Evolutionary conservation across 2,797 vertebrate species (phyloP), one percentile per base, ranked within the genome.

Genomic region (Rhyacichthys aspro): DNA sequence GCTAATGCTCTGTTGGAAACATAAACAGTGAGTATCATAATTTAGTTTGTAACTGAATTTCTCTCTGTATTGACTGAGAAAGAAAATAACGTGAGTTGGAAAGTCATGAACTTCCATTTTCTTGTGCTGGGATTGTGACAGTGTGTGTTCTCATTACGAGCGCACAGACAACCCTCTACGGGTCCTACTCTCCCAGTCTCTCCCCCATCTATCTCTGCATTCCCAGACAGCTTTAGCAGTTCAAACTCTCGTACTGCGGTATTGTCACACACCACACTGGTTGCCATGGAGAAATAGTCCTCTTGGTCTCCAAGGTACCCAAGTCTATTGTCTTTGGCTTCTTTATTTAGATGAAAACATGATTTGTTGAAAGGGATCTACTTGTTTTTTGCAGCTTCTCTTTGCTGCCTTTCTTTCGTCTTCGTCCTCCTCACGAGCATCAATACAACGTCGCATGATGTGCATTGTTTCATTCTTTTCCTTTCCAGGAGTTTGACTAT

Each of bases 201-300:
- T 71, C 69, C 66, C 74, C 74, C 72, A 86, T 90, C 88, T 90
- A 88, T 89, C 83, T 90, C 82, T 85, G 81, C 88, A 90, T 92
- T 92, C 87, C 84, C 88, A 89, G 84, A 90, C 90, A 90, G 88
- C 89, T 86, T 88, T 81, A 79, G 85, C 88, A 85, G 87, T 90
- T 92, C 86, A 90, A 91, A 89, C 84, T 85, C 85, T 84, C 81
- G 79, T 90, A 90, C 88, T 90, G 86, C 90, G 76, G 89, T 89
- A 88, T 87, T 86, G 90, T 89, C 90, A 92, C 90, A 90, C 85
- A 88, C 86, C 81, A 87, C 70, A 65, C 81, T 83, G 78, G 93
- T 94, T 94, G 91, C 93, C 92, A 94, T 94, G 93, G 92, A 90
- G 91, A 94, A 92, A 89, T 91, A 91, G 87, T 92, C 90, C 90